A percentile compares a stretch with the other conserved stretches of the same genome.
Evolutionary conservation across 2,113 vertebrate species (phyloP).

Genomic region (Sminthopsis crassicaudata): DNA sequence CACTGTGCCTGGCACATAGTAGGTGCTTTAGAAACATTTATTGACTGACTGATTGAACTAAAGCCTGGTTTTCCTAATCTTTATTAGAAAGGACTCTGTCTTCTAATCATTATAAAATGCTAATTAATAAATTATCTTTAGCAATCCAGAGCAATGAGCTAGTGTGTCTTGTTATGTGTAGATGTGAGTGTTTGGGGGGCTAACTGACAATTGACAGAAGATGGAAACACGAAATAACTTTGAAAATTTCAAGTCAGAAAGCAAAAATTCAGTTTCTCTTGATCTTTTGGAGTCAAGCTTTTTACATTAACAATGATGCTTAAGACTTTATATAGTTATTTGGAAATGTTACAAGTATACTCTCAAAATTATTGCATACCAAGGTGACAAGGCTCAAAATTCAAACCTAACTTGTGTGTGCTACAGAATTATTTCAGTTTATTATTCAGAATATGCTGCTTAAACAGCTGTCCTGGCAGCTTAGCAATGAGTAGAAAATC

Average conservation of each 20-base stretch:
- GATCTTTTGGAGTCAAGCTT: neutral
- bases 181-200: neutral
- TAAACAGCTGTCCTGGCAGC: neutral
- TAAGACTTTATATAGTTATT: neutral
- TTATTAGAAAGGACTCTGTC: neutral
- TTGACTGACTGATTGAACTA: neutral
- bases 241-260: neutral
- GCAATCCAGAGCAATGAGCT: neutral
- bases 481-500: neutral
- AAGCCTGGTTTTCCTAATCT: neutral
- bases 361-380: constrained; percentile 20
- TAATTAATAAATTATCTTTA: neutral
- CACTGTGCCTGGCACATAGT: neutral
- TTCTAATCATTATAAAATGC: neutral
- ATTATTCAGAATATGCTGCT: constrained; percentile 9
- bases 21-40: neutral
- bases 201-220: neutral
- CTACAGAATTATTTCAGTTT: constrained; percentile 16
- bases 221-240: neutral
- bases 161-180: neutral
- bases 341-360: neutral
- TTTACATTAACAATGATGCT: neutral
- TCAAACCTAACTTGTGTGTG: constrained; percentile 10
- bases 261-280: neutral
- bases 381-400: neutral